Evolutionary conservation across 2,888 invertebrate genomes (phyloP), one percentile per base, ranked within the genome.

Genomic region (Crepidodera aurea): DNA sequence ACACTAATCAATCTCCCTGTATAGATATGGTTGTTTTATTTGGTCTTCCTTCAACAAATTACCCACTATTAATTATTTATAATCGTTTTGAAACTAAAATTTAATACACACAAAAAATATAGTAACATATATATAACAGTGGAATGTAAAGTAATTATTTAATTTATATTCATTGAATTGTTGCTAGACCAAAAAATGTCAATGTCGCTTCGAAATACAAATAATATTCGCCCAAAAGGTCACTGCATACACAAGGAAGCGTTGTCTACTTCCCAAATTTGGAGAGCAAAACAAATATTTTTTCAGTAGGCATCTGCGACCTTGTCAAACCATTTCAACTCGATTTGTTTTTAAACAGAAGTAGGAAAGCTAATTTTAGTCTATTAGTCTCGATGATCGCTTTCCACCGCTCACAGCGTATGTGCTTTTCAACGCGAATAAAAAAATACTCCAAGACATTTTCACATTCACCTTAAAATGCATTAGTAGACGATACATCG

Each of bases 281-380:
- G 54, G 54, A 16, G 12, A 29, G 42, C 29, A 27, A 12, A 37
- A 54, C 29, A 42, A 32, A 54, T 19, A 39, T 42, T 53, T 15
- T 16, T 53, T 15, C 7, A 15, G 29, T 48, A 27, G 48, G 48
- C 44, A 44, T 48, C 13, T 48, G 27, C 27, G 48, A 48, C 54
- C 54, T 54, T 54, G 54, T 32, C 18, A 16, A 27, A 27, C 48
- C 48, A 29, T 16, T 40, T 40, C 40, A 37, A 16, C 40, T 40
- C n/a, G 18, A 40, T 25, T 48, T 48, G 27, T 48, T 48, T 48
- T 12, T 27, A 29, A 48, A 48, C 29, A 27, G 27, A 48, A 25
- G 48, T 10, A 48, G 48, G 27, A 48, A 48, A 48, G 48, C 16
- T 48, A 48, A 48, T 48, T 48, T 48, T 48, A 48, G 48, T 15